phyloP scores from a whole-genome alignment of 2,113 vertebrate species.

The Melierax canorus region DNA sequence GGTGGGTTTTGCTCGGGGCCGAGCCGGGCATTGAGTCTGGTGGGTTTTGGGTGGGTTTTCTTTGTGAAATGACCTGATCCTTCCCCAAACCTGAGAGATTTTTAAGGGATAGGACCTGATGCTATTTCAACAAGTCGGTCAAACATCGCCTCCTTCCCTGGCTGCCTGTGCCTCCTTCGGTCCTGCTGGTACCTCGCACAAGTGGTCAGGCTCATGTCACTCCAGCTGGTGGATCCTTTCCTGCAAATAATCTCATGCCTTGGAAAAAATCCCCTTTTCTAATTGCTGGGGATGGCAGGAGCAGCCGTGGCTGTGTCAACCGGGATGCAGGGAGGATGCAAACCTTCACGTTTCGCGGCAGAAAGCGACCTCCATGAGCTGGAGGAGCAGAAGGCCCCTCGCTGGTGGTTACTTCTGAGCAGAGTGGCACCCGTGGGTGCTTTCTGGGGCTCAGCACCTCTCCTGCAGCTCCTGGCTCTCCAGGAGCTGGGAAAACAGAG shows the following conservation, averaged over 20 bases:
- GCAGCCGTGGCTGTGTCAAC: not conserved
- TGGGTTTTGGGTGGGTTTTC: not conserved
- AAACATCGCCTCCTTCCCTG: not conserved
- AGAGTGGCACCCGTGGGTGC: not conserved
- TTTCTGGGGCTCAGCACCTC: not conserved
- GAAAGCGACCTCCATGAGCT: not conserved
- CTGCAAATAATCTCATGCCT: not conserved
- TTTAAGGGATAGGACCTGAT: not conserved
- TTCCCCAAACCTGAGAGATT: not conserved
- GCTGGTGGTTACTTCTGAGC: not conserved
- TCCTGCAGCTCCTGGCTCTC: not conserved
- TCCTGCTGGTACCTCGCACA: not conserved
- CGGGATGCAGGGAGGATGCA: not conserved
- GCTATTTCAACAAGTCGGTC: not conserved
- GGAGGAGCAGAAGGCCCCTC: not conserved
- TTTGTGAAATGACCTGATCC: not conserved
- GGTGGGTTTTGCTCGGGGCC: rapidly evolving
- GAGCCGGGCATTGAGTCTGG: rapidly evolving
- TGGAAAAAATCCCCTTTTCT: not conserved
- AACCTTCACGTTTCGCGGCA: rapidly evolving
- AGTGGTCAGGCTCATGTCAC: rapidly evolving
- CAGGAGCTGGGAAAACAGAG: not conserved
- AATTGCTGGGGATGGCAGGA: not conserved
- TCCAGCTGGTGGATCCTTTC: not conserved
- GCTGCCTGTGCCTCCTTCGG: rapidly evolving